Percentiles rank a stretch among this genome's conserved stretches.
phyloP scores from a whole-genome alignment of 2,113 vertebrate genomes.

The Periophthalmus modestus region DNA sequence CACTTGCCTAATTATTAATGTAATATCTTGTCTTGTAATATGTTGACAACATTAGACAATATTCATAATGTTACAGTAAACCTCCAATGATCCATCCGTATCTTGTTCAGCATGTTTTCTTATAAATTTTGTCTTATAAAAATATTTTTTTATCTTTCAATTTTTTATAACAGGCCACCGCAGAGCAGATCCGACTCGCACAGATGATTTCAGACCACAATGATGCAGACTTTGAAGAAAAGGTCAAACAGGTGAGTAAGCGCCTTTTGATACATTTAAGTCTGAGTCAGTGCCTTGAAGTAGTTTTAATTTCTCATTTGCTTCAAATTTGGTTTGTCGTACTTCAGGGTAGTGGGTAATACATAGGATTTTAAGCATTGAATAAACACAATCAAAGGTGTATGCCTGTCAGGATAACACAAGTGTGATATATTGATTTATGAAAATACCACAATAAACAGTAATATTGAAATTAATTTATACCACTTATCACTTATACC shows the following conservation, averaged over 20 bases:
- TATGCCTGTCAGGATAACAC: no score
- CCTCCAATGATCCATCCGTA: neutral
- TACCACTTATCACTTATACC: no score
- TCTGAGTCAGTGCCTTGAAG: neutral
- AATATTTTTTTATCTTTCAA: neutral
- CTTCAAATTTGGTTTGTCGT: neutral
- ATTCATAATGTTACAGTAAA: neutral
- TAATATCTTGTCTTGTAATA: neutral
- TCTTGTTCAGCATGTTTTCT: neutral
- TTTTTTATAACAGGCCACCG: conserved; percentile 83
- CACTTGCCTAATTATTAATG: neutral
- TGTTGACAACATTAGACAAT: neutral
- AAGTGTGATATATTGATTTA: no score
- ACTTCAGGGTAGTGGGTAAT: neutral
- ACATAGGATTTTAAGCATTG: neutral
- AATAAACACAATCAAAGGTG: no score
- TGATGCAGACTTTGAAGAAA: conserved; percentile 97
- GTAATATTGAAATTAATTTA: no score
- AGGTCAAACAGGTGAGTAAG: conserved; percentile 92
- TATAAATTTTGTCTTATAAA: no score
- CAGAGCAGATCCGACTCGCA: conserved; percentile 97
- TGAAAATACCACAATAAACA: no score
- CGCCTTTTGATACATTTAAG: neutral
- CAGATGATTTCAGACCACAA: conserved; percentile 99
- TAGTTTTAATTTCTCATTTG: neutral